Conservation (phyloP, 2,888 invertebrate species). For the Xanthorhoe spadicearia region DNA sequence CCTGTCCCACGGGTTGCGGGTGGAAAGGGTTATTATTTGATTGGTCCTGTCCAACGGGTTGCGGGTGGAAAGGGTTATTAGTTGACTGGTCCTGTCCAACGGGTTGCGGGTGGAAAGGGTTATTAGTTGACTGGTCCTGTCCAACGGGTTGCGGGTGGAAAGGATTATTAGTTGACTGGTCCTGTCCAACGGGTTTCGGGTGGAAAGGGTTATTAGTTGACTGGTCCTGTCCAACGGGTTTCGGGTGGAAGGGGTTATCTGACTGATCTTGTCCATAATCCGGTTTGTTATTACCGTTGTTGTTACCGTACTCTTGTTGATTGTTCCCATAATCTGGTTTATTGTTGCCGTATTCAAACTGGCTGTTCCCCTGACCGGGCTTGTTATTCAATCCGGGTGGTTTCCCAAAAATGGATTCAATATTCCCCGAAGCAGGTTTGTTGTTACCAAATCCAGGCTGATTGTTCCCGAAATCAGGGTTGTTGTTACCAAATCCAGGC, state of each 20-base stretch:
- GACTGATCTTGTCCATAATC: conserved; percentile 28
- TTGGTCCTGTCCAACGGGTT: conserved; percentile 27
- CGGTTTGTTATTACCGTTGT: conserved; percentile 12
- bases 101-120: conserved; percentile 20
- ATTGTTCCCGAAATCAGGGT: conserved; percentile 16
- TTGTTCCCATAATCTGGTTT: conserved; percentile 30
- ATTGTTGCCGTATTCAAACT: conserved; percentile 17
- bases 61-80: conserved; percentile 15
- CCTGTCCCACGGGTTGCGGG: too few relatives aligned
- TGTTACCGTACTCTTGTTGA: conserved; percentile 21
- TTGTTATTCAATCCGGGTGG: conserved; percentile 18
- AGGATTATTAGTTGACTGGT: too few relatives aligned
- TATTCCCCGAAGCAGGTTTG: conserved; percentile 12
- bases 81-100: conserved; percentile 22
- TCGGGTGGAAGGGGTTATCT: background rate
- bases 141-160: too few relatives aligned
- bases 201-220: conserved; percentile 24
- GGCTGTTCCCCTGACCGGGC: conserved; percentile 24
- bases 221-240: conserved; percentile 2
- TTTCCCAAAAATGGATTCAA: background rate
- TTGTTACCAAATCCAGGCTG: conserved; percentile 14
- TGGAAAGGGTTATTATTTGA: background rate
- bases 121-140: conserved; percentile 23
- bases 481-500: conserved; percentile 22
- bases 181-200: too few relatives aligned